Evolutionary conservation across 2,888 invertebrate species (phyloP), one percentile per base, ranked within the genome.

Genomic region (Onthophagus sagittarius): DNA sequence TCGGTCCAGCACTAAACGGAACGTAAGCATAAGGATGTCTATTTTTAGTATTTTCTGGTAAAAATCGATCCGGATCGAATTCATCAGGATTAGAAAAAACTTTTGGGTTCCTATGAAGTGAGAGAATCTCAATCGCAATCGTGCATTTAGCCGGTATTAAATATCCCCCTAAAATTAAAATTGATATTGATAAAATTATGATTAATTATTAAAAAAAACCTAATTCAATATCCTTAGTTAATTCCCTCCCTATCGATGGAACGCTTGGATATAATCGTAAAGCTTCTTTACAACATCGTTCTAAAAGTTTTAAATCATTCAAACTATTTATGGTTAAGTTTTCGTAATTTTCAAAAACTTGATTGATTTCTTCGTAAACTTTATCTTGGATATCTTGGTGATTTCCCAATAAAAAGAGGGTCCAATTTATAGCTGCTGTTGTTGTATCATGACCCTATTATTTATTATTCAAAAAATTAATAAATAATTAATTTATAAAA

Each of bases 11-110:
- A n/a, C 74, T 74, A 11, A 74, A 74, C 4, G 74, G 74, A 33
- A 92, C 89, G 80, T 89, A 92, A 77, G 91, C 90, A 82, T 92
- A 93, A 80, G 91, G 92, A 77, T 92, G 92, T 70, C 92, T 87
- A 74, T 89, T 89, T 64, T 89, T 88, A 14, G 90, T 90, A 74
- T 89, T 90, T 79, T 92, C 92, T 0, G 92, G 91, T 53, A 92
- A 83, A 86, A 92, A 92, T 81, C 92, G 92, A 79, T 92, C 77
- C 0, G 92, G 92, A 81, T 93, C 87, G 83, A 92, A 92, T 65
- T 86, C 87, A 2, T 90, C 86, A 0, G 93, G 92, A 74, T 92
- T 88, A 71, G 89, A 87, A 81, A 89, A 92, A 82, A 90, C 87
- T 76, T 89, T 85, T 0, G 88, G 84, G 74, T 89, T 88, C 72